phyloP scores from a whole-genome alignment of 1,140 invertebrate genomes.

The Caerostris darwini region DNA sequence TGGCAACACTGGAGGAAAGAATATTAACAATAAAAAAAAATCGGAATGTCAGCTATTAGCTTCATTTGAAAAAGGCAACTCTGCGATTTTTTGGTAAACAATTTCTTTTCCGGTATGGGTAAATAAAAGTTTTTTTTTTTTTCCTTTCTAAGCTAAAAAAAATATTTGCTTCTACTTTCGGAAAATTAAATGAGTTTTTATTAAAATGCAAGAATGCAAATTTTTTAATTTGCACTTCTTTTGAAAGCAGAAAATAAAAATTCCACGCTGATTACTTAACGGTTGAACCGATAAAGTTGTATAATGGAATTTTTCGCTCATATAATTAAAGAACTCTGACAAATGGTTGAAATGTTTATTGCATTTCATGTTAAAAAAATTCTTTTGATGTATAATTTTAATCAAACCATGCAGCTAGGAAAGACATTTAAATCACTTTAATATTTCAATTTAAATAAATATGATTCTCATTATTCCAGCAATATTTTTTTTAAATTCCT shows the following conservation, averaged over 20 bases:
- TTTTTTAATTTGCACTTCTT: background rate
- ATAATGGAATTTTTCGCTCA: background rate
- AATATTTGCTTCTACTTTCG: background rate
- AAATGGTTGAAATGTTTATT: no score
- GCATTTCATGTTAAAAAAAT: no score
- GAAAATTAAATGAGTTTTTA: background rate
- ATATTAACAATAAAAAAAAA: background rate
- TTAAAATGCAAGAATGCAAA: background rate
- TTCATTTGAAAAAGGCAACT: conserved; percentile 10
- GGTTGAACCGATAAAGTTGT: background rate
- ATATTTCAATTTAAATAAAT: no score
- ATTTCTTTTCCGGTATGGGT: background rate
- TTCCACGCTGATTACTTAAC: background rate
- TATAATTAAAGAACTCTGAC: no score
- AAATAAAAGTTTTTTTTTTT: background rate
- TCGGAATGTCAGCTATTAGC: background rate
- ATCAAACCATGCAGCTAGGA: no score
- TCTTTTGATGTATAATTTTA: no score
- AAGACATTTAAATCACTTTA: no score
- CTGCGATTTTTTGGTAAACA: background rate
- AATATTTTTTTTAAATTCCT: no score
- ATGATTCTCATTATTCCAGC: no score
- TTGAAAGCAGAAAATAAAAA: background rate
- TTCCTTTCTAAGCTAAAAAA: background rate
- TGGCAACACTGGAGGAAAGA: background rate